phyloP scores from a whole-genome alignment of 1,140 invertebrate species.

The Papilio glaucus region DNA sequence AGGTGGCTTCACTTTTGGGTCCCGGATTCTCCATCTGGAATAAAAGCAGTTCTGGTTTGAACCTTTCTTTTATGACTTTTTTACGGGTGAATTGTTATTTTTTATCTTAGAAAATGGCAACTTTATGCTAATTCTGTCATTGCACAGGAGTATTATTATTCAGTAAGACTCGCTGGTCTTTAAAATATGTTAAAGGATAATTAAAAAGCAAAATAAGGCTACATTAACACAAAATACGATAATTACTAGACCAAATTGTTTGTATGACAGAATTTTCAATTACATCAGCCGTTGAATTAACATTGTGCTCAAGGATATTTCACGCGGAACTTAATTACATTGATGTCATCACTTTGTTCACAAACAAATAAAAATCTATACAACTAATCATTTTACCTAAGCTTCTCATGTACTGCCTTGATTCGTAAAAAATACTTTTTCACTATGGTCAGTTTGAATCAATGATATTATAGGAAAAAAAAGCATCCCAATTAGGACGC shows the following conservation, averaged over 20 bases:
- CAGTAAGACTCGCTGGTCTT: neutral
- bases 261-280: constrained; percentile 15
- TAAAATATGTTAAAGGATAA: neutral
- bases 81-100: neutral
- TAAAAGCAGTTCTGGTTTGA: too few species aligned
- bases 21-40: too few species aligned
- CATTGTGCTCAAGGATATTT: constrained; percentile 7
- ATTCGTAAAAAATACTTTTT: too few species aligned
- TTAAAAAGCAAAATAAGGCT: neutral
- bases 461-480: too few species aligned
- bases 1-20: too few species aligned
- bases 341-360: constrained; percentile 5
- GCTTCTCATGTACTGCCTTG: too few species aligned
- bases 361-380: neutral
- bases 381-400: too few species aligned
- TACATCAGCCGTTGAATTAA: constrained; percentile 15
- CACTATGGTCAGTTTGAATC: too few species aligned
- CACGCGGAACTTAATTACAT: neutral
- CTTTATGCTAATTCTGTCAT: neutral
- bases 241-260: constrained; percentile 1
- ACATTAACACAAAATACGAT: neutral
- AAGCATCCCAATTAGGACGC: too few species aligned
- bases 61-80: too few species aligned
- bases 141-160: neutral
- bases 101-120: neutral